Evolutionary conservation across 2,113 vertebrate species (phyloP).

Genomic region (Chrysemys picta): DNA sequence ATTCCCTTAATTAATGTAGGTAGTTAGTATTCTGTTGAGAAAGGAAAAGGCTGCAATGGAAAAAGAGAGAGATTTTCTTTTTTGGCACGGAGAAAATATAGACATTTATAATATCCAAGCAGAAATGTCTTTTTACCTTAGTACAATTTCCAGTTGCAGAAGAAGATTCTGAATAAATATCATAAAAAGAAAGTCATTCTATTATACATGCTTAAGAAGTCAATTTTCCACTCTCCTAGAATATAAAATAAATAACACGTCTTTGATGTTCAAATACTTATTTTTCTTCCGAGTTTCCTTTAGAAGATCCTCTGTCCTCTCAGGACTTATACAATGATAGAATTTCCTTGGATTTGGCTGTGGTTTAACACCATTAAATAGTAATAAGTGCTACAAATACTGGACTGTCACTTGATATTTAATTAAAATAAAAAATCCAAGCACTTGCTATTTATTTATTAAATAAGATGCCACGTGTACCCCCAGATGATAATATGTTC

Average conservation of each 20-base stretch:
- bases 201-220: not conserved
- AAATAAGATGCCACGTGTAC: not conserved
- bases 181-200: not conserved
- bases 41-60: not conserved
- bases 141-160: not conserved
- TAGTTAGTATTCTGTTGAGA: slow-evolving; percentile 59
- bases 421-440: not conserved
- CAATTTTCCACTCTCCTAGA: not conserved
- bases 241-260: not conserved
- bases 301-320: not conserved
- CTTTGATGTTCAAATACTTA: not conserved
- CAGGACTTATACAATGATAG: not conserved
- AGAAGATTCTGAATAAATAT: not conserved
- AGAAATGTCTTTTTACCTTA: not conserved
- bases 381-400: not conserved
- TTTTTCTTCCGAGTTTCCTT: not conserved
- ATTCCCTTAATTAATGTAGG: slow-evolving; percentile 65
- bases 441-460: not conserved
- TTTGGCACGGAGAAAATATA: not conserved
- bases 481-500: not conserved
- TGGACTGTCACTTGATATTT: not conserved
- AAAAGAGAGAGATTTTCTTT: not conserved
- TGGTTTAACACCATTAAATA: not conserved
- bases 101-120: not conserved
- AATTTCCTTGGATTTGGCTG: not conserved